Evolutionary conservation across 2,113 vertebrate genomes (phyloP).

Genomic region (Accipiter cooperii): DNA sequence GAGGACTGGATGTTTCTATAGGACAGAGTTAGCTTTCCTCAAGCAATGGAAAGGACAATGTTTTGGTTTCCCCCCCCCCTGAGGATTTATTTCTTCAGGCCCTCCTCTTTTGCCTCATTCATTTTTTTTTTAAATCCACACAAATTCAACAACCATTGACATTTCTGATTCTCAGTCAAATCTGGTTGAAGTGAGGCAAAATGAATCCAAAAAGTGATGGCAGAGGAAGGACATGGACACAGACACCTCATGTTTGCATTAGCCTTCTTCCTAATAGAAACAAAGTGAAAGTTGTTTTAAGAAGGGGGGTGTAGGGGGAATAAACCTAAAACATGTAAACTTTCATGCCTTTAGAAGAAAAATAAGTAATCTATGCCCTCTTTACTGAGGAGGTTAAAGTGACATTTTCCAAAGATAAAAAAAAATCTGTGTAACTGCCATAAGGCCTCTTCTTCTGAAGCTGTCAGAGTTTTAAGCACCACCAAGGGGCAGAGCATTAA

Average conservation of each 20-base stretch:
- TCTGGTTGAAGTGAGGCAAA: not conserved
- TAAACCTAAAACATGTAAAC: not conserved
- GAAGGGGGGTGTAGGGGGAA: fast-evolving
- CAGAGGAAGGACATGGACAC: not conserved
- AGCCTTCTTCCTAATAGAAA: not conserved
- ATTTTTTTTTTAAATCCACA: not conserved
- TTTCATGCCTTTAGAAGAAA: not conserved
- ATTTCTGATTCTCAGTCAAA: not conserved
- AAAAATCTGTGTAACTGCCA: not conserved
- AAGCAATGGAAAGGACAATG: not conserved
- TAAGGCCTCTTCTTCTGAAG: not conserved
- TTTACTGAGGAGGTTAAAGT: not conserved
- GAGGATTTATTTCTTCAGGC: not conserved
- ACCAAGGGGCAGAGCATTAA: not conserved
- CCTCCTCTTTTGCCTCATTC: not conserved
- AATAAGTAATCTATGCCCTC: not conserved
- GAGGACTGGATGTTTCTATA: not conserved
- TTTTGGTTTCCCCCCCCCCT: fast-evolving
- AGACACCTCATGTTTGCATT: not conserved
- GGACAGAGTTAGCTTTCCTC: not conserved
- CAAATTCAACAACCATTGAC: not conserved
- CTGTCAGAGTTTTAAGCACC: not conserved
- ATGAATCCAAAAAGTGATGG: not conserved
- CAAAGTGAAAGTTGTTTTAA: not conserved
- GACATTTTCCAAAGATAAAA: not conserved